Evolutionary conservation across 1,140 invertebrate species (phyloP), one percentile per base, ranked within the genome.

Genomic region (Druon quercuslanigerum): DNA sequence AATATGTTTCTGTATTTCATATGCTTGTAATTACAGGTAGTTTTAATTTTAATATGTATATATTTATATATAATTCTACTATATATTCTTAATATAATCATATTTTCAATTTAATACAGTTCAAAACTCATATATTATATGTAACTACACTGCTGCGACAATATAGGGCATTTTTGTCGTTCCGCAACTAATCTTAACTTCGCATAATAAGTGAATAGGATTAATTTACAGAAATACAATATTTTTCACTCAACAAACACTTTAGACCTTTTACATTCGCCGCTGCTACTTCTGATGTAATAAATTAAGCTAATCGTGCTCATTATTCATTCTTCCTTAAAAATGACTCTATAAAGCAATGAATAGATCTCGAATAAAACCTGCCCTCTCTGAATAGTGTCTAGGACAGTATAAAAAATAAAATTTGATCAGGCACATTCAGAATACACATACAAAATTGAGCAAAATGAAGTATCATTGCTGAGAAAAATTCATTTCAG

Each of bases 1-100:
- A 85, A 85, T 82, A 85, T 84, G 83, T 87, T 87, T 85, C 84
- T 85, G 84, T 85, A 85, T 85, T 85, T 87, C 82, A 81, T 82
- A 87, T 82, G 73, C 70, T 56, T 80, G 77, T 85, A 85, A 83
- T 87, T 85, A 87, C 85, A 86, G 82, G 79, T 82, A 84, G 85
- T 86, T 86, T 83, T 79, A 83, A 77, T 79, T 82, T 66, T 86
- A 66, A 66, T 66, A 40, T 66, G 60, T 66, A 66, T 66, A 46
- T 66, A 46, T 33, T 82, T 72, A 79, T 79, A 57, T 78, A 77
- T 78, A 77, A 77, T 79, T 51, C 77, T 74, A 82, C 78, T 78
- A 82, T 71, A 82, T 79, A 72, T 76, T 74, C 71, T 75, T 72
- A 19, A 76, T 50, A 52, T 71, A 54, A 72, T 71, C 54, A 50